A percentile compares a stretch with the other conserved stretches of the same genome.
Evolutionary conservation across 2,113 vertebrate genomes (phyloP).

Genomic region (Rhinopomastus cyanomelas): DNA sequence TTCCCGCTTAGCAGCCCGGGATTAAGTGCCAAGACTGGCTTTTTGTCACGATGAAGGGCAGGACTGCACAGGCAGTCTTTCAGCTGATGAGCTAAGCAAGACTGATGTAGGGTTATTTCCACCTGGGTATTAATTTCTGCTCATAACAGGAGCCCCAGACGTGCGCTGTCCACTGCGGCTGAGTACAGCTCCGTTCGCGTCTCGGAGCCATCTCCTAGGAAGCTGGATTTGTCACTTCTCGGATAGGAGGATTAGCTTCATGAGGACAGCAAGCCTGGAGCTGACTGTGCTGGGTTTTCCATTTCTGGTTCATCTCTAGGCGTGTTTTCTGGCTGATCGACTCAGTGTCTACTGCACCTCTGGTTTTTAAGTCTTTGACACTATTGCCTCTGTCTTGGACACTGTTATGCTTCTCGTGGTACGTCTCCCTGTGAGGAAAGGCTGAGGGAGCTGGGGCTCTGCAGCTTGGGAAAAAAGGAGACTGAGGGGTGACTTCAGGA

Average conservation of each 20-base stretch:
- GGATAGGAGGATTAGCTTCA: conserved; percentile 32
- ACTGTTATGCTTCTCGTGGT: too few relatives aligned
- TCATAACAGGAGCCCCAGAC: conserved; percentile 49
- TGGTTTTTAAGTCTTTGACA: too few relatives aligned
- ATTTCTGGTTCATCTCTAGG: background rate
- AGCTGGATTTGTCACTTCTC: conserved; percentile 57
- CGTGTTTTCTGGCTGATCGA: background rate
- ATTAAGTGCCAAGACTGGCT: conserved; percentile 11
- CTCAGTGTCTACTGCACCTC: too few relatives aligned
- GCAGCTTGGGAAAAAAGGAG: too few relatives aligned
- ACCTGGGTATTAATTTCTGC: conserved; percentile 73
- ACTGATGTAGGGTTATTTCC: conserved; percentile 71
- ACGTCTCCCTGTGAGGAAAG: too few relatives aligned
- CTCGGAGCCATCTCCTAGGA: conserved; percentile 43
- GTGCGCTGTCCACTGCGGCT: conserved; percentile 21
- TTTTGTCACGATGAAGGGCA: background rate
- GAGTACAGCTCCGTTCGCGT: conserved; percentile 36
- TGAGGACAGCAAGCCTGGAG: background rate
- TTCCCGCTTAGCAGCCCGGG: background rate
- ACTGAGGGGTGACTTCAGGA: too few relatives aligned
- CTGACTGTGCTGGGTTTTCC: background rate
- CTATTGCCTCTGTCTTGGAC: too few relatives aligned
- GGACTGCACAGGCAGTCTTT: conserved; percentile 65
- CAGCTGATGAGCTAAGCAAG: conserved; percentile 67
- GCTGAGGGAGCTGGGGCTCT: too few relatives aligned